Base-by-base conservation (phyloP, 2,888 invertebrate genomes). In the Chaetogeoica ovagalla region DNA sequence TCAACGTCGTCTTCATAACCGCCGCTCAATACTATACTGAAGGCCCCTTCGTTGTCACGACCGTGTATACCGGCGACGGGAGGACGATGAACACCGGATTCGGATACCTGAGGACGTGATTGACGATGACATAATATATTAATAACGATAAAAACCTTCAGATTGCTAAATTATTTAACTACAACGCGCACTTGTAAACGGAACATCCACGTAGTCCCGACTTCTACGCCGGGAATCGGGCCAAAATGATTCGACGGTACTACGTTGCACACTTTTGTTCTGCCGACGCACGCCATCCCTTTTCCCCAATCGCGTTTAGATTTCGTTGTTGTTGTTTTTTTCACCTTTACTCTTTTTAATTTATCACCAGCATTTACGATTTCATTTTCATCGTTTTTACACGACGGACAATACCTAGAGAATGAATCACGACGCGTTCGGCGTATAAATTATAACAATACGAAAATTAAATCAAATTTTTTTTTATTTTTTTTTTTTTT, bases 1-100 rank as follows among this genome's bases (percentile, higher is more conserved):
- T 95, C 95, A 23, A 91, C 88, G 85, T 95, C 94, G 85, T 94
- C 94, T 86, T 94, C 94, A 84, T 95, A 95, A 0, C 94, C 94
- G 23, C 94, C 94, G 85, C 88, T 87, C 71, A 90, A 84, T 0
- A 94, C 94, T 73, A 95, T 90, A 83, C 94, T 94, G 86, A 91
- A 94, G 0, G 94, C 94, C 21, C 94, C 94, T 63, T 92, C 91
- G 0, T 89, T 89, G 84, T 91, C 93, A 17, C 93, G 88, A 0
- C 95, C 95, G 84, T 93, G 93, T 82, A 95, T 95, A 0, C 95
- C 95, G 3, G 92, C 92, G 23, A 95, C 94, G 59, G 91, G 92
- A 0, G 94, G 94, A 65, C 94, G 88, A 85, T 95, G 95, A 0
- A 94, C 90, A 11, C 95, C 95, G 0, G 91, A 91, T 86, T 94